phyloP scores from a whole-genome alignment of 1,140 invertebrate species.

The Drosophila truncata region DNA sequence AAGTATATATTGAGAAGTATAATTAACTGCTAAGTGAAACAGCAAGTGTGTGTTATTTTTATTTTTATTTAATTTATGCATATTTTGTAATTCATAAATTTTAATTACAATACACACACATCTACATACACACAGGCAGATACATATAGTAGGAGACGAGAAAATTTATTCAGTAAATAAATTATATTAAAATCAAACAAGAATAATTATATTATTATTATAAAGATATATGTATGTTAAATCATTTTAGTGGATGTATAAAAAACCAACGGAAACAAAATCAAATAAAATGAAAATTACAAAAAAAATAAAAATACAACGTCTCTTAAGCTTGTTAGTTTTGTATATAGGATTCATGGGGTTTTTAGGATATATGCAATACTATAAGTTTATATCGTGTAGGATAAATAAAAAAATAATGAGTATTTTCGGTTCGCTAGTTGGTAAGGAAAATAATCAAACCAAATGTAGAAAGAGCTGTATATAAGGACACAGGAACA shows the following conservation, averaged over 20 bases:
- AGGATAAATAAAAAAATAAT: constrained; percentile 5
- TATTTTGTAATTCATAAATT: constrained; percentile 47
- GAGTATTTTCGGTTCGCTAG: not conserved
- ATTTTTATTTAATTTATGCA: constrained; percentile 55
- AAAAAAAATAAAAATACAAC: constrained; percentile 24
- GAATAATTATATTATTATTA: constrained; percentile 62
- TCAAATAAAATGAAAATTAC: constrained; percentile 60
- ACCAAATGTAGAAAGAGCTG: not conserved
- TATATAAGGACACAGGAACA: not conserved
- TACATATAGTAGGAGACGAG: constrained; percentile 37
- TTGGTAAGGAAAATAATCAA: constrained; percentile 2
- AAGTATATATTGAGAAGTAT: constrained; percentile 36
- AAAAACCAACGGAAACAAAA: constrained; percentile 66
- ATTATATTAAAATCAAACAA: constrained; percentile 66
- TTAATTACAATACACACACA: constrained; percentile 50
- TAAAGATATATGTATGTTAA: constrained; percentile 77
- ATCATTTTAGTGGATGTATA: constrained; percentile 82
- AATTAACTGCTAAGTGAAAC: constrained; percentile 51
- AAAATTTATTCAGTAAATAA: constrained; percentile 65
- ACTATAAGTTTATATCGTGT: constrained; percentile 14
- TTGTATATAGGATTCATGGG: not conserved
- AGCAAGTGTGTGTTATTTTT: constrained; percentile 52
- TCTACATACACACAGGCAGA: constrained; percentile 44
- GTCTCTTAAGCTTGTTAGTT: not conserved
- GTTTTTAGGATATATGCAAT: constrained; percentile 1